Base-by-base conservation (phyloP, 2,888 invertebrate species). In the Cerastis leucographa region DNA sequence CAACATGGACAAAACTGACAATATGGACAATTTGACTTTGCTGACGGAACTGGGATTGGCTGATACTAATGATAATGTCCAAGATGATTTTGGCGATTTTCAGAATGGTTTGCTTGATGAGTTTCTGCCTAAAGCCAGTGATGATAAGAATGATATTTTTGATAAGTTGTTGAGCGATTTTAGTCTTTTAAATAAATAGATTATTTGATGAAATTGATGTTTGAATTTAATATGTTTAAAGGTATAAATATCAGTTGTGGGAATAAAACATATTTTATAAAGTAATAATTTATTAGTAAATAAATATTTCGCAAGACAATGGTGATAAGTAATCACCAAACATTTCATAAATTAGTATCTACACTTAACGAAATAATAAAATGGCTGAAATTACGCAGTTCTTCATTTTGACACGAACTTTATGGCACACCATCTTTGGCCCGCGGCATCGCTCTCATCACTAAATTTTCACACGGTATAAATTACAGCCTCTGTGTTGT, bases 11-110 rank as follows among this genome's bases (percentile, higher is more conserved):
- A 87, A 93, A 80, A 84, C 85, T 80, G 94, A 95, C 81, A 93
- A 89, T 68, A 78, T 89, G 35, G 84, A 85, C 51, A 95, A 96
- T 84, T 83, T 97, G 78, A 93, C 94, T 62, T 93, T 97, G 40
- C 89, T 97, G 72, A 97, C 97, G 59, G 97, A 97, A 87, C 90
- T 97, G 17, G 97, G 97, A 0, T 87, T 97, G 46, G 97, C 96
- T 1, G 97, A 97, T 77, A 95, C 97, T 1, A 94, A 94, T 61
- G 80, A 97, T 78, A 94, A 94, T 64, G 80, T 87, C 8, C 83
- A 88, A 14, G 72, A 93, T 42, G 96, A 96, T 71, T 96, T 96
- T 83, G 96, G 96, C 0, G 96, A 96, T 12, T 96, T 96, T 66
- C 96, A 96, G 80, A 95, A 96, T 82, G 96, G 96, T 2, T 77